A percentile compares a stretch with the other conserved stretches of the same genome.
Conservation (phyloP, 53 echinoderm and acorn worm species). For the Zoroaster sp. region DNA sequence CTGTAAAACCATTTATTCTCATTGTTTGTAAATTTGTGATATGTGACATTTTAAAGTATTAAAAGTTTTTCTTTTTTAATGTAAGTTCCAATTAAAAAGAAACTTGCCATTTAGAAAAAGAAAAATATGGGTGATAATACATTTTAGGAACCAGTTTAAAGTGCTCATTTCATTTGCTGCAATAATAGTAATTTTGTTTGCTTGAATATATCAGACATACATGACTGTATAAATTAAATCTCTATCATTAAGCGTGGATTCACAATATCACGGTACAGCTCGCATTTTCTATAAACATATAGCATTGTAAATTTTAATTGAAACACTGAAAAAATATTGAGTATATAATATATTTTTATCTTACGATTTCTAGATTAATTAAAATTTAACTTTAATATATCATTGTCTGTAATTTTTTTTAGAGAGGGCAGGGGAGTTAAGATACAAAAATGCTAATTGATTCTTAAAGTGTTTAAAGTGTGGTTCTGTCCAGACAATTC, state of each 20-base stretch:
- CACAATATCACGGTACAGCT: neutral
- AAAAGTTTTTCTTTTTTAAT: no score
- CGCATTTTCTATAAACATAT: slow-evolving; percentile 29
- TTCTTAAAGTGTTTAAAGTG: no score
- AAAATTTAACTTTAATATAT: neutral
- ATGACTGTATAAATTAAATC: neutral
- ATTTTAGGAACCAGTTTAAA: neutral
- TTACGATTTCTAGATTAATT: neutral
- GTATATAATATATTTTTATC: neutral
- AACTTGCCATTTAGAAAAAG: no score
- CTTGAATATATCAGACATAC: neutral
- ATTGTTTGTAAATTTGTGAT: no score
- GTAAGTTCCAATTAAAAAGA: no score
- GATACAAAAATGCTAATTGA: neutral
- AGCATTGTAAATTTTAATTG: slow-evolving; percentile 27
- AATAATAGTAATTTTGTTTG: neutral
- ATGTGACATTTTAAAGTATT: no score
- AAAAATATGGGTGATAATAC: no score
- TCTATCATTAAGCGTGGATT: neutral
- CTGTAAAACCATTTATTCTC: no score
- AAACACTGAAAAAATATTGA: slow-evolving; percentile 17
- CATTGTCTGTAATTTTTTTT: neutral
- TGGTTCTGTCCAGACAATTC: no score
- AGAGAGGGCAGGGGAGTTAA: neutral
- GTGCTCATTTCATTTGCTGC: neutral